phyloP scores from a whole-genome alignment of 2,797 vertebrate species.

The Schizopygopsis pylzovi region DNA sequence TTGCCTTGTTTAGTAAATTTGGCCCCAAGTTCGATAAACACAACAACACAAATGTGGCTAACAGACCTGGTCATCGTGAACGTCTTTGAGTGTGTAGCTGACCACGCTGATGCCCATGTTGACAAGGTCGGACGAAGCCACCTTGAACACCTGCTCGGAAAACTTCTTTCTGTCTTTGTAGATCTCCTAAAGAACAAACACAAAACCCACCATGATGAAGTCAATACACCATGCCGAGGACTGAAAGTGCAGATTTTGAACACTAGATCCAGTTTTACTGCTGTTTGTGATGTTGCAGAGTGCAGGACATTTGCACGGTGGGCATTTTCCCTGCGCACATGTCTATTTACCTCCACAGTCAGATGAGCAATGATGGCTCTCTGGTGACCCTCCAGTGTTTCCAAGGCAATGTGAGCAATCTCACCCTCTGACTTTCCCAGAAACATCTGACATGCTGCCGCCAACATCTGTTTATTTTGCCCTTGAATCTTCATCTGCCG shows the following conservation, averaged over 20 bases:
- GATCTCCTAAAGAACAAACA: slow-evolving; percentile 82
- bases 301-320: not conserved
- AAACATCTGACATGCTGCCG: slow-evolving; percentile 95
- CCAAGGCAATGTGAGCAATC: slow-evolving; percentile 90
- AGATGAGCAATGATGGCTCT: slow-evolving; percentile 94
- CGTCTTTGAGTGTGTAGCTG: slow-evolving; percentile 94
- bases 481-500: slow-evolving; percentile 93
- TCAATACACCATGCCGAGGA: not conserved
- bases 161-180: slow-evolving; percentile 96
- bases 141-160: slow-evolving; percentile 92
- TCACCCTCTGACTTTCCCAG: slow-evolving; percentile 89
- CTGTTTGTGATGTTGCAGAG: not conserved
- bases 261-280: not conserved
- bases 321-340: not conserved
- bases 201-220: not conserved
- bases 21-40: not conserved
- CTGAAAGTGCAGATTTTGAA: not conserved
- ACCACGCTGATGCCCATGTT: slow-evolving; percentile 97
- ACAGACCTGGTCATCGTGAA: slow-evolving; percentile 90
- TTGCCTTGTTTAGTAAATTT: not conserved
- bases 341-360: slow-evolving; percentile 85
- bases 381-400: slow-evolving; percentile 93
- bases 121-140: slow-evolving; percentile 91
- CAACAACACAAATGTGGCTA: not conserved
- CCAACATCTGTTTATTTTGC: slow-evolving; percentile 95